Conservation (phyloP, 2,888 invertebrate species). For the Mellilla xanthometata region DNA sequence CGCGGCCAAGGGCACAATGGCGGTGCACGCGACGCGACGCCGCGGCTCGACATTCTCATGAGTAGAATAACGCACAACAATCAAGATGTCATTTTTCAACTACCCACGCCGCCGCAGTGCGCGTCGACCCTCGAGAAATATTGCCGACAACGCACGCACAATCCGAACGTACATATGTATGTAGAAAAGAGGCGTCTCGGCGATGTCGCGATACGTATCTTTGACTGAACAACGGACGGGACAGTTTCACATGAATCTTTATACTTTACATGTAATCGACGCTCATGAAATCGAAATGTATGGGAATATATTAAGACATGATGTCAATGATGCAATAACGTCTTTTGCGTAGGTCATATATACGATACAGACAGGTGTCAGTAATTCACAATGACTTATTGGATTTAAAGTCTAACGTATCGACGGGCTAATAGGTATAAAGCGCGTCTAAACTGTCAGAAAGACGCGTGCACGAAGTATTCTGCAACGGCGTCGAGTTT, state of each 20-base stretch:
- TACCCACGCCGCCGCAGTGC: conserved; percentile 69
- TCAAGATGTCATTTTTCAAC: conserved; percentile 83
- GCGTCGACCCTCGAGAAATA: conserved; percentile 69
- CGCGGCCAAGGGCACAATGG: conserved; percentile 67
- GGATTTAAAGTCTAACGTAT: conserved; percentile 22
- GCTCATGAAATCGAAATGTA: conserved; percentile 43
- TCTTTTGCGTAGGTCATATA: conserved; percentile 25
- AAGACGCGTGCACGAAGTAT: conserved; percentile 47
- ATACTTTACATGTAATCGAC: conserved; percentile 54
- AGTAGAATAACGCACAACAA: conserved; percentile 80
- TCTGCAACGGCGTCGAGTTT: conserved; percentile 51
- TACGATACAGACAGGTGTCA: conserved; percentile 24
- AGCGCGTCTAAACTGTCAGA: conserved; percentile 32
- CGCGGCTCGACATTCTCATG: conserved; percentile 67
- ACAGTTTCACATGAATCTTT: conserved; percentile 58
- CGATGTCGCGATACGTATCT: conserved; percentile 75
- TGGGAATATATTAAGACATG: conserved; percentile 35
- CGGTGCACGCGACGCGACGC: conserved; percentile 68
- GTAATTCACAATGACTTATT: conserved; percentile 27
- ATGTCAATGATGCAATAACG: conserved; percentile 32
- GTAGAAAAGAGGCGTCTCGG: conserved; percentile 71
- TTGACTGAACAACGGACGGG: conserved; percentile 62
- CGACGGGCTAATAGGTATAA: conserved; percentile 31
- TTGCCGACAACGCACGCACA: conserved; percentile 75
- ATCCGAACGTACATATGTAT: conserved; percentile 47